Percentiles rank a stretch among this genome's conserved stretches.
phyloP scores from a whole-genome alignment of 2,797 vertebrate genomes.

The Apogon hyalosoma region DNA sequence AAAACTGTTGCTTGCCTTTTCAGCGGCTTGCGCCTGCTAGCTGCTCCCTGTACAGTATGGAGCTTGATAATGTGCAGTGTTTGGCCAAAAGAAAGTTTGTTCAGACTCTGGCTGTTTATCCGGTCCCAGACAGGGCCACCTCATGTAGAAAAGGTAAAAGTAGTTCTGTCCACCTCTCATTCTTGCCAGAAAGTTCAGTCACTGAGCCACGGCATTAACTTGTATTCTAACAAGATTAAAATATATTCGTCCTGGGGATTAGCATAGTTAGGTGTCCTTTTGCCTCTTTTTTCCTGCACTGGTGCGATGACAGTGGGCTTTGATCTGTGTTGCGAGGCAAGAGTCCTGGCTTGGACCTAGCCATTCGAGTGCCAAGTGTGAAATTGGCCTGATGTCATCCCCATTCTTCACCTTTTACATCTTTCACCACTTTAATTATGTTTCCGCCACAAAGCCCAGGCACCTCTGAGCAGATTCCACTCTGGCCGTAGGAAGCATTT shows the following conservation, averaged over 20 bases:
- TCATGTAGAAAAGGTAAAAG: slow-evolving; percentile 87
- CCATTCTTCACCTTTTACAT: slow-evolving; percentile 96
- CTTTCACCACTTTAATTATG: slow-evolving; percentile 99
- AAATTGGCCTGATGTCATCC: slow-evolving; percentile 99
- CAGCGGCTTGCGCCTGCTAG: slow-evolving; percentile 47
- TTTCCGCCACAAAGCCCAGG: slow-evolving; percentile 97
- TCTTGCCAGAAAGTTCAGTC: slow-evolving; percentile 91
- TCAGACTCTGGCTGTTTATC: slow-evolving; percentile 82
- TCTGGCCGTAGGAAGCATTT: slow-evolving; percentile 95
- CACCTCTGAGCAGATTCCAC: slow-evolving; percentile 96
- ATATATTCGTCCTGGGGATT: slow-evolving; percentile 99
- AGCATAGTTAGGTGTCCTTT: slow-evolving; percentile 96
- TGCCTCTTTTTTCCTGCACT: slow-evolving; percentile 92
- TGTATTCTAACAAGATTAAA: slow-evolving; percentile 99
- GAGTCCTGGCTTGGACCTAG: slow-evolving; percentile 93
- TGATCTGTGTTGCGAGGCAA: slow-evolving; percentile 98
- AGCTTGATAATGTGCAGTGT: slow-evolving; percentile 56
- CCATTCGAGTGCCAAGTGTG: slow-evolving; percentile 98
- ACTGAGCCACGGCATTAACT: slow-evolving; percentile 98
- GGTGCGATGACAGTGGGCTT: slow-evolving; percentile 94
- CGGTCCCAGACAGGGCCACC: slow-evolving; percentile 88
- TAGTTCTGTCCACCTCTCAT: slow-evolving; percentile 87
- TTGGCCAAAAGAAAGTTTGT: slow-evolving; percentile 70
- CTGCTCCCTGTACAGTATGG: slow-evolving; percentile 66
- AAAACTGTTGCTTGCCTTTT: slow-evolving; percentile 76